Conservation (phyloP, 2,113 vertebrate genomes). For the Corvus moneduloides region DNA sequence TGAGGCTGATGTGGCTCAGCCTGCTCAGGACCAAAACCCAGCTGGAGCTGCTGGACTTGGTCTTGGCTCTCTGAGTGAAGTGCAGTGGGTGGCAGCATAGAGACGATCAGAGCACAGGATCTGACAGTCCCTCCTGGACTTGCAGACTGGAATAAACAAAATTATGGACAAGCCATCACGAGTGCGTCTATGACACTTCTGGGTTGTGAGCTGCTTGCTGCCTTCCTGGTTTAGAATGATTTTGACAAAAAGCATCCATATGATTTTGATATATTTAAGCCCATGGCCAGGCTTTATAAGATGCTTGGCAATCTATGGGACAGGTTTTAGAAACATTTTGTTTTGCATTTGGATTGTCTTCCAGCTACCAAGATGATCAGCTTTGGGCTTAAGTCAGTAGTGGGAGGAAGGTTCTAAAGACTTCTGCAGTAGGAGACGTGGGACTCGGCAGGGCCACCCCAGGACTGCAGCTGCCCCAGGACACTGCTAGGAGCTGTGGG, state of each 20-base stretch:
- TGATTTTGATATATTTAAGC: background rate
- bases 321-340: background rate
- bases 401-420: background rate
- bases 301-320: background rate
- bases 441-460: background rate
- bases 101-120: background rate
- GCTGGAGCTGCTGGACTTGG: background rate
- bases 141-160: background rate
- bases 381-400: background rate
- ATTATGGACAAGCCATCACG: background rate
- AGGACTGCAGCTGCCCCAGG: background rate
- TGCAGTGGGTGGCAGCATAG: background rate
- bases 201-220: background rate
- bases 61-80: background rate
- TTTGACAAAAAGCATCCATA: background rate
- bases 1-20: background rate
- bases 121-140: conserved; percentile 34
- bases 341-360: background rate
- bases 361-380: background rate
- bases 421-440: background rate
- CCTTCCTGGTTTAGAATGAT: background rate
- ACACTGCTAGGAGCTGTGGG: background rate
- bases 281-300: background rate
- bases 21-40: background rate
- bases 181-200: background rate